phyloP scores from a whole-genome alignment of 2,888 invertebrate genomes.

The Drosophila lacicola region DNA sequence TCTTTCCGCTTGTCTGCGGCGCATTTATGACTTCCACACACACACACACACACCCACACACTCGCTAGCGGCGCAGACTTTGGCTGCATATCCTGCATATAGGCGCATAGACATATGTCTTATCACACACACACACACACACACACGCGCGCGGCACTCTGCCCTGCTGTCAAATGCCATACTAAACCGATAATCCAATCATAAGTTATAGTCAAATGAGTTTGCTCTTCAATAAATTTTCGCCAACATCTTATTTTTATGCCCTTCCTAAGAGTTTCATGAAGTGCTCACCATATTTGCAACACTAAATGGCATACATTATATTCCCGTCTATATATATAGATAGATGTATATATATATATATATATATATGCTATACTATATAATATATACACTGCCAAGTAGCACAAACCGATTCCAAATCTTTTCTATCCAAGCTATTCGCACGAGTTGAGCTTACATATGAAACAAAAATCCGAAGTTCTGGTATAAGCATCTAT shows the following conservation, averaged over 20 bases:
- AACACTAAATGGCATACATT: background rate
- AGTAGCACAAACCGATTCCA: too few species aligned
- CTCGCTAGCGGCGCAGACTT: conserved; percentile 23
- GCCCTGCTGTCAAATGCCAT: conserved; percentile 77
- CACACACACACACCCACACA: conserved; percentile 18
- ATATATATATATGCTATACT: too few species aligned
- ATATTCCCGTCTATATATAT: background rate
- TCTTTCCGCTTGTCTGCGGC: conserved; percentile 77
- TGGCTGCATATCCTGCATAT: conserved; percentile 64
- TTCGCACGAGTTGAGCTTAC: too few species aligned
- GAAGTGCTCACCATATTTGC: background rate
- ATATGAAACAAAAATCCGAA: too few species aligned
- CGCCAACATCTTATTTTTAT: conserved; percentile 48
- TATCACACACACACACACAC: conserved; percentile 53
- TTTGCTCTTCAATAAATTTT: conserved; percentile 78
- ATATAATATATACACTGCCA: too few species aligned
- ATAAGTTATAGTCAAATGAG: conserved; percentile 81
- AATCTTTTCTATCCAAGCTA: too few species aligned
- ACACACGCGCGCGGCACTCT: conserved; percentile 1
- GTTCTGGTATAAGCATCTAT: too few species aligned
- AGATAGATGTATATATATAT: background rate
- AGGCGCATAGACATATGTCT: conserved; percentile 77
- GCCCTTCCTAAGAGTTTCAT: conserved; percentile 6
- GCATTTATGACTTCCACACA: conserved; percentile 74
- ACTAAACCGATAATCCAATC: conserved; percentile 81